A percentile compares a stretch with the other conserved stretches of the same genome.
phyloP scores from a whole-genome alignment of 2,797 vertebrate genomes.

The Propithecus deckenii region DNA sequence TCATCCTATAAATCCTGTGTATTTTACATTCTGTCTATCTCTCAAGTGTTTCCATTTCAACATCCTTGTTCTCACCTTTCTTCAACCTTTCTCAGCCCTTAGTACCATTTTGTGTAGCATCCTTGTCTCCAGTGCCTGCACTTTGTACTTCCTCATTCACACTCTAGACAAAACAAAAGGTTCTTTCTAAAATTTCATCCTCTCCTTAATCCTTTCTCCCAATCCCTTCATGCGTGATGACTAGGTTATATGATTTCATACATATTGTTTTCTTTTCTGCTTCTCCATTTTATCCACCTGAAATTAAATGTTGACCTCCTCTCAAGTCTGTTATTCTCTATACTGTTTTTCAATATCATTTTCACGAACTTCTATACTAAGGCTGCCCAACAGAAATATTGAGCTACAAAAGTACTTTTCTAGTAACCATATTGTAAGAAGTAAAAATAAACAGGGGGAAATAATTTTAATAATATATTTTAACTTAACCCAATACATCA shows the following conservation, averaged over 20 bases:
- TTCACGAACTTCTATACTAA: background rate
- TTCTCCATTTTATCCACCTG: background rate
- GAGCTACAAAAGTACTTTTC: background rate
- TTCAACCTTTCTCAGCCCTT: background rate
- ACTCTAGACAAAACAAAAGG: background rate
- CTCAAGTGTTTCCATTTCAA: background rate
- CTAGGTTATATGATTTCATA: background rate
- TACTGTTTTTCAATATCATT: background rate
- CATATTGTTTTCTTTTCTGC: background rate
- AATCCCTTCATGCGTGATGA: background rate
- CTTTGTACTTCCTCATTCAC: background rate
- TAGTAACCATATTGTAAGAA: background rate
- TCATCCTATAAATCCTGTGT: background rate
- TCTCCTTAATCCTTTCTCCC: background rate
- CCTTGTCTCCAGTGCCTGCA: background rate
- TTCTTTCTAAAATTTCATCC: background rate
- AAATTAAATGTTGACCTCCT: background rate
- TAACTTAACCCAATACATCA: background rate
- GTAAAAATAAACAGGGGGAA: background rate
- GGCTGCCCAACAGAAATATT: background rate
- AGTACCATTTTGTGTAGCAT: background rate
- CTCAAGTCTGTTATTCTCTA: background rate
- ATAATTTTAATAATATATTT: background rate
- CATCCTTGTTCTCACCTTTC: background rate
- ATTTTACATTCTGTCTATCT: background rate